Evolutionary conservation across 2,888 invertebrate genomes (phyloP), one percentile per base, ranked within the genome.

Genomic region (Caenorhabditis sinica): DNA sequence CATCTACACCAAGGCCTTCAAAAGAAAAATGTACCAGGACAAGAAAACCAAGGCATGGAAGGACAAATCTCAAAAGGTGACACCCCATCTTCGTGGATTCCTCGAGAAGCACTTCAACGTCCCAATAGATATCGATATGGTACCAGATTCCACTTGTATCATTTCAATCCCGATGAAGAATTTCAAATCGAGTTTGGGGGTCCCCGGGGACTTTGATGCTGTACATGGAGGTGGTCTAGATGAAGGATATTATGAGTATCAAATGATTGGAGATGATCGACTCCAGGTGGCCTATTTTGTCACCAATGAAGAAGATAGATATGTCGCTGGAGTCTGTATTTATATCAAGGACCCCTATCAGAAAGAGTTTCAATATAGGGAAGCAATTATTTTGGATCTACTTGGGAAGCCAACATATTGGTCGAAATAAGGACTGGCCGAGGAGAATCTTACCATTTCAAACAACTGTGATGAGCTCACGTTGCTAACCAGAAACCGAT

Each of bases 281-380:
- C 33, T 60, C 20, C 33, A 60, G 30, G 60, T 33, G 30, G 17
- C n/a, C n/a, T 60, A n/a, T 17, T 56, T 28, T 56, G 17, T 33
- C 1, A 53, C 20, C 11, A 17, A 6, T 3, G 30, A 30, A 25
- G 53, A 25, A 60, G 30, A 30, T n/a, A 56, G 15, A 56, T 60
- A 60, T 28, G 33, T 60, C n/a, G 60, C 60, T n/a, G 60, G 60
- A 60, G 33, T 60, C n/a, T 60, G 60, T 33, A 60, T 60, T 60
- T 60, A 60, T 60, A 33, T 60, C 13, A n/a, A 60, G 60, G 20
- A 60, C 33, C 60, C 60, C 8, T 30, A 60, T 30, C 60, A 60
- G 28, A 6, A 1, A n/a, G 9, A 17, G 1, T 33, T 9, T 15
- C 9, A 60, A n/a, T 60, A 60, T 33, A 4, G 33, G 2, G 33